Base-by-base conservation (phyloP, 2,888 invertebrate species). In the Operophtera brumata region DNA sequence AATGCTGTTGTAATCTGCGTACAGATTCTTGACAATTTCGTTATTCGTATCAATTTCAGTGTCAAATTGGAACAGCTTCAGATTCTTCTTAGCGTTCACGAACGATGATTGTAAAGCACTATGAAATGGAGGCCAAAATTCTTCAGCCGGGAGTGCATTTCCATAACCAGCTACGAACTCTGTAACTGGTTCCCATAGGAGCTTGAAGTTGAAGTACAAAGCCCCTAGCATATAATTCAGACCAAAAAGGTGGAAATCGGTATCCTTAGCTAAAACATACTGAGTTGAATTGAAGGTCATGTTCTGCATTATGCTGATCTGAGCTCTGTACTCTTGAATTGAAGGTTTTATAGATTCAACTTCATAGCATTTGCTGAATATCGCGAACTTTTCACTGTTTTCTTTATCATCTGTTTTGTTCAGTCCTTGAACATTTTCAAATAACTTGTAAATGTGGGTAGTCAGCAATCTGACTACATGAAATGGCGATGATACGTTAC, bases 151-250 rank as follows among this genome's bases (percentile, higher is more conserved):
- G 70, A 94, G 78, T 0, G 92, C 91, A 68, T 91, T 91, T 0
- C 96, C 95, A 75, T 95, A 95, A 0, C 94, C 92, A 1, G 93
- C 92, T 42, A 98, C 93, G 36, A 97, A 90, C 71, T 95, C 93
- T 11, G 92, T 89, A 0, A 95, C 91, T 0, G 97, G 96, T 59
- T 95, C 94, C 98, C 98, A 98, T 0, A 99, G 78, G 10, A 97
- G 86, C 66, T 96, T 95, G 71, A 99, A 98, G 78, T 98, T 98
- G 13, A 95, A 91, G 78, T 95, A 96, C 44, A 98, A 86, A 55
- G 93, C 92, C 1, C 98, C 97, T 30, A 98, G 90, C 69, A 98
- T 91, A 70, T 95, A 97, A 57, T 94, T 91, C 13, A 99, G 75
- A 0, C 95, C 93, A 68, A 95, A 92, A 65, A 92, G 84, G 68